These are phyloP conservation scores for Zaprionus taronus DNA, from an alignment of 1,140 invertebrate species.

Conservation along the genomic window DNA sequence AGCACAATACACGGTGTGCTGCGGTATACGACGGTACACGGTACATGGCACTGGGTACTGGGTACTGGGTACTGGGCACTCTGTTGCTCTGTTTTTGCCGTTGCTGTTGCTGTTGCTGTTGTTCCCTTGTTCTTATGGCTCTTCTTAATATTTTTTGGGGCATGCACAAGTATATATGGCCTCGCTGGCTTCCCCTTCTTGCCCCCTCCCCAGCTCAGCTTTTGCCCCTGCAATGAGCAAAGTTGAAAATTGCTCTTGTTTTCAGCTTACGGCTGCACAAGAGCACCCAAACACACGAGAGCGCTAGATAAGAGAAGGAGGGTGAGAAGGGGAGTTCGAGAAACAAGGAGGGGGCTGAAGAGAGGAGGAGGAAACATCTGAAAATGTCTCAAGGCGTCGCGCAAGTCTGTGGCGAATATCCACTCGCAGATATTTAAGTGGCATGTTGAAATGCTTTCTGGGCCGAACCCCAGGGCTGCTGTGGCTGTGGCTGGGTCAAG, in stretches of 20 bases:
- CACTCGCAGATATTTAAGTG: conserved; percentile 62
- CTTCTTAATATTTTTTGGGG: conserved; percentile 42
- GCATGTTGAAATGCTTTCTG: conserved; percentile 33
- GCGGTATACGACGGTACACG: background rate
- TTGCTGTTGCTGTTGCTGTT: conserved; percentile 3
- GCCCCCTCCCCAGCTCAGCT: too few species aligned
- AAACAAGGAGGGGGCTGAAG: background rate
- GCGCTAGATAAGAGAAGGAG: background rate
- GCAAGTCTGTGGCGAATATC: conserved; percentile 25
- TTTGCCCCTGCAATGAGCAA: conserved; percentile 43
- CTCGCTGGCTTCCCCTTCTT: conserved; percentile 16
- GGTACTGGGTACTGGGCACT: conserved; percentile 1
- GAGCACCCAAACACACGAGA: conserved; percentile 11
- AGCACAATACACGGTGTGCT: conserved; percentile 19
- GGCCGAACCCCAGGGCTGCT: conserved; percentile 14
- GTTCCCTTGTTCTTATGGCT: conserved; percentile 16
- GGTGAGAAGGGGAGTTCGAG: background rate
- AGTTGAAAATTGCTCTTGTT: conserved; percentile 65
- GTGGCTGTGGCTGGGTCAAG: conserved; percentile 18
- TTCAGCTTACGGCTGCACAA: conserved; percentile 35
- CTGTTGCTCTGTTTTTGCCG: background rate
- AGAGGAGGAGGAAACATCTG: background rate
- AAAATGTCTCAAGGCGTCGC: conserved; percentile 63
- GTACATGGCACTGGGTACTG: background rate
- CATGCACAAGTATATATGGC: conserved; percentile 43